phyloP scores from a whole-genome alignment of 1,140 invertebrate species.

The Bactericera cockerelli region DNA sequence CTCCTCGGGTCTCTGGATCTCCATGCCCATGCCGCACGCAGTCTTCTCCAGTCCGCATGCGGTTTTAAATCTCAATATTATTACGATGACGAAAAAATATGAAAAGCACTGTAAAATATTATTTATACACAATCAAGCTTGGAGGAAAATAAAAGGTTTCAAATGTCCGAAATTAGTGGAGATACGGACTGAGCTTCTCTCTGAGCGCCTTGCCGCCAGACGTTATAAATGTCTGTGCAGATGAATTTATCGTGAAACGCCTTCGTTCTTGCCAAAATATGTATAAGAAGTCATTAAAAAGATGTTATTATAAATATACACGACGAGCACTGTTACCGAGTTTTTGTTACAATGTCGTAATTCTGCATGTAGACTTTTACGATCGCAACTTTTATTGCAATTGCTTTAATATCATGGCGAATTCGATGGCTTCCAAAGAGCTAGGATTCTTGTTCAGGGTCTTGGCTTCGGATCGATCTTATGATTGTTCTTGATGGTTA shows the following conservation, averaged over 20 bases:
- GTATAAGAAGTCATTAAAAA: conserved; percentile 8
- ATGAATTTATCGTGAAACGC: conserved; percentile 7
- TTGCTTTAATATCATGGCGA: conserved; percentile 5
- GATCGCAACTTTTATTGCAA: conserved; percentile 7
- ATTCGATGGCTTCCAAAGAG: background rate
- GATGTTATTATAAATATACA: background rate
- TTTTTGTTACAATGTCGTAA: conserved; percentile 5
- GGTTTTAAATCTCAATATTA: no score
- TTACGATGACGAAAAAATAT: no score
- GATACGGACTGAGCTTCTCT: background rate
- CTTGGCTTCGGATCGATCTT: no score
- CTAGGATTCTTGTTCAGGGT: no score
- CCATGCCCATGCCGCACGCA: no score
- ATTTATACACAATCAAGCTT: background rate
- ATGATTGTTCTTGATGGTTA: no score
- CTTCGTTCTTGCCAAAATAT: conserved; percentile 8
- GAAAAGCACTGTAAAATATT: no score
- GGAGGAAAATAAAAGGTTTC: background rate
- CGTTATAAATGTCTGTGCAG: conserved; percentile 6
- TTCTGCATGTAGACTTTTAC: conserved; percentile 6
- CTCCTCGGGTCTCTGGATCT: no score
- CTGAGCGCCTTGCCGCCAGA: background rate
- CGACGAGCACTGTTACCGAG: background rate
- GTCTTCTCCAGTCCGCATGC: no score
- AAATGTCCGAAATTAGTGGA: background rate